Base-by-base conservation (phyloP, 1,140 invertebrate species). In the Anoplolepis gracilipes region DNA sequence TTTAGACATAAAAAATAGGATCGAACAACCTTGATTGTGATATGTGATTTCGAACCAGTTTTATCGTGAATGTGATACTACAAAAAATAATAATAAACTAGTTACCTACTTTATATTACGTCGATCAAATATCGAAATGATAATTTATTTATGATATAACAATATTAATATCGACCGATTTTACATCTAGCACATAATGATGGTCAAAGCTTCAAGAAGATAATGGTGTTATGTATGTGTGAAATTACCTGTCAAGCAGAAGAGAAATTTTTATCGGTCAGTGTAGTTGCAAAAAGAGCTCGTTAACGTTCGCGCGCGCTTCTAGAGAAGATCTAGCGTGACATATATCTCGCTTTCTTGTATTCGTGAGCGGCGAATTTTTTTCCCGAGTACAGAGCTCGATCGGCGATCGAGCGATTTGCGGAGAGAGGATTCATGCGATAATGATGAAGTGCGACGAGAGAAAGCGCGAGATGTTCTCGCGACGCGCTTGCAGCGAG, bases 401-500 rank as follows among this genome's bases (percentile, higher is more conserved):
- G 78, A 46, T 73, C n/a, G 13, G 19, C 16, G 49, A 30, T 72
- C 67, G 53, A 57, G 36, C 19, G 49, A 19, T 4, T n/a, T 22
- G 30, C 11, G 10, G 33, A 6, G 0, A 7, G 33, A 6, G 0
- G 11, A 57, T 39, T n/a, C 33, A 82, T 82, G 78, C n/a, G 19
- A 90, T 61, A 19, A 94, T 93, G 92, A 94, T 94, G 92, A 94
- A 94, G 92, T 94, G 92, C 85, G 93, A 94, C 88, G 93, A 93
- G 61, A 92, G 88, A 22, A 94, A 94, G 78, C 92, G 92, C 7
- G 93, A 94, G 75, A 70, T 94, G 88, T 93, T 94, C 59, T 93
- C 94, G 85, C 92, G 96, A 13, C 93, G 96, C 2, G 96, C 96
- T 13, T 96, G 96, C 90, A 96, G 96, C 64, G 96, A 97, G 87